Evolutionary conservation across 2,888 invertebrate genomes (phyloP), one percentile per base, ranked within the genome.

Genomic region (Arctia plantaginis): DNA sequence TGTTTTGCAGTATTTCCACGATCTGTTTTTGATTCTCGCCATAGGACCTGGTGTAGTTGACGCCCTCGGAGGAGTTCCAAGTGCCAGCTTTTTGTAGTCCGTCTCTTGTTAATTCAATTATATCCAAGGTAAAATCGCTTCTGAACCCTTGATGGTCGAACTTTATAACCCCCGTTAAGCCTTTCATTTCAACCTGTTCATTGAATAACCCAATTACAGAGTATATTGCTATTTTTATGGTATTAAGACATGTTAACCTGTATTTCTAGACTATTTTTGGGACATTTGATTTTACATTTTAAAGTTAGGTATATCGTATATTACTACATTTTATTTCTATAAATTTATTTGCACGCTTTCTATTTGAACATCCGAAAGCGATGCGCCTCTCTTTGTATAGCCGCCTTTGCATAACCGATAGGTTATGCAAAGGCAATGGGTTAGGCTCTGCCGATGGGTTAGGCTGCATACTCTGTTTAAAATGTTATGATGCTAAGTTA

Each of bases 61-160:
- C 97, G 30, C 98, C 98, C 86, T 97, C 98, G 0, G 98, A 98
- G 12, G 98, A 98, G 90, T 98, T 98, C 98, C 98, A 98, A 55
- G 97, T 97, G 64, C 98, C 98, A 77, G 98, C 98, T 93, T 98
- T 98, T 88, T 97, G 97, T 72, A 98, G 95, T 0, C 98, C 98
- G 76, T 97, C 97, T 84, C 98, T 97, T 73, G 97, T 98, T 81
- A 99, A 96, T 92, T 99, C 99, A 80, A 99, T 97, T 84, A 99
- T 98, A 90, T 99, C 99, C 84, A 99, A 96, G 80, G 98, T 97
- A 90, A 99, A 99, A 92, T 99, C 98, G 67, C 98, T 98, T 77
- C 99, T 97, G 93, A 98, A 98, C 73, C 99, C 99, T 95, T 98
- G 98, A 93, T 98, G 98, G 94, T 99, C 99, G 93, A 99, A 99